phyloP scores from a whole-genome alignment of 2,797 vertebrate species.

The Sebastes ruberrimus region DNA sequence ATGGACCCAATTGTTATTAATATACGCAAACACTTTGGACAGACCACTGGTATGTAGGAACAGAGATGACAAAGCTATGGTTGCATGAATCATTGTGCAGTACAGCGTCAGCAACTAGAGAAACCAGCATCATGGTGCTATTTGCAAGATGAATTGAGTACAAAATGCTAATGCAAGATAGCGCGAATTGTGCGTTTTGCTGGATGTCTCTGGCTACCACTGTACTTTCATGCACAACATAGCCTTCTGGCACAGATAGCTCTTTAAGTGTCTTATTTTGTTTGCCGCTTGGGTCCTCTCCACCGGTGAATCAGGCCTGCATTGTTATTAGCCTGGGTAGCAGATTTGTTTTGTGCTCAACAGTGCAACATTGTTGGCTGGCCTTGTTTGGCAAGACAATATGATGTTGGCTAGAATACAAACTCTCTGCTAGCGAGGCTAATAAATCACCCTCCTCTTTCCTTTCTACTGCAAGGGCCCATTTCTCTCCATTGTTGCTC shows the following conservation, averaged over 20 bases:
- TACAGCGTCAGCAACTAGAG: slow-evolving; percentile 32
- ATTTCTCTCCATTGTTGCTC: slow-evolving; percentile 57
- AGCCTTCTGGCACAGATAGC: slow-evolving; percentile 38
- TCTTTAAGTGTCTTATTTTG: slow-evolving; percentile 36
- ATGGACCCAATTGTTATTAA: background rate
- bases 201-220: slow-evolving; percentile 33
- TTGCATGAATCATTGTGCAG: slow-evolving; percentile 50
- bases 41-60: slow-evolving; percentile 45
- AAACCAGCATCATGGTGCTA: background rate
- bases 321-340: slow-evolving; percentile 63
- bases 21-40: background rate
- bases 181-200: background rate
- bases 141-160: slow-evolving; percentile 8
- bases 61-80: slow-evolving; percentile 41
- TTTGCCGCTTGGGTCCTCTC: slow-evolving; percentile 16
- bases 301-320: slow-evolving; percentile 40
- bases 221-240: slow-evolving; percentile 44
- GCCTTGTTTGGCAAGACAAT: slow-evolving; percentile 68
- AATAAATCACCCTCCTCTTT: slow-evolving; percentile 54
- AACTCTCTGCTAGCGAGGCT: slow-evolving; percentile 58
- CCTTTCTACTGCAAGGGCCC: slow-evolving; percentile 17
- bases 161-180: background rate
- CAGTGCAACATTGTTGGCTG: slow-evolving; percentile 63
- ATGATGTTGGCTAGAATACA: slow-evolving; percentile 64
- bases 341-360: slow-evolving; percentile 68